These are phyloP conservation scores for Willisornis vidua DNA, from an alignment of 2,113 vertebrate species.

Conservation along the genomic window DNA sequence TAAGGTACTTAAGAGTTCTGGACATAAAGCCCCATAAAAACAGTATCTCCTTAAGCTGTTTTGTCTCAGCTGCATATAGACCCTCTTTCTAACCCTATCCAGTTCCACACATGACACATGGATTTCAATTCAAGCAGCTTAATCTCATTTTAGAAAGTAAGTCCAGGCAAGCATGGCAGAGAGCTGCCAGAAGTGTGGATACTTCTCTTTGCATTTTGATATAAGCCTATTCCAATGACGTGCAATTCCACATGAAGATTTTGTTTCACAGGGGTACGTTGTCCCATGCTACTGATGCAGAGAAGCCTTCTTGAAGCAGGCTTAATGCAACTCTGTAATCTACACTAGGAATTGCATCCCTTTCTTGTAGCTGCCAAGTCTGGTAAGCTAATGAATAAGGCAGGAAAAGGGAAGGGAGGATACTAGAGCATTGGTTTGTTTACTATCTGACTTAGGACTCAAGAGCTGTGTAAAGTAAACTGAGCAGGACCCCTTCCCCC, in stretches of 20 bases:
- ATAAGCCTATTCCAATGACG: background rate
- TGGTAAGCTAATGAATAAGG: slow-evolving; percentile 24
- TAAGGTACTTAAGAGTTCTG: background rate
- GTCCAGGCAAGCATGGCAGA: background rate
- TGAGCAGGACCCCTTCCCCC: background rate
- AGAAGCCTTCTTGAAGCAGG: background rate
- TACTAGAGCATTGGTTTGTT: background rate
- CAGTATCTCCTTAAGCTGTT: background rate
- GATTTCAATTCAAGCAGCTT: slow-evolving; percentile 25
- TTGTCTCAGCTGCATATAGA: background rate
- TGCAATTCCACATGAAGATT: background rate
- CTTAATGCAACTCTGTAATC: background rate
- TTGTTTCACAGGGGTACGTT: background rate
- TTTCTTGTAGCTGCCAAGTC: slow-evolving; percentile 35
- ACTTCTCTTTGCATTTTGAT: background rate
- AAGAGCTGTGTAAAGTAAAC: background rate
- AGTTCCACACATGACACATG: background rate
- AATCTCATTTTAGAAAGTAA: slow-evolving; percentile 15
- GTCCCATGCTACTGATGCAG: background rate
- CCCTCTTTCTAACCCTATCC: background rate
- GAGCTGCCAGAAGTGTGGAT: background rate
- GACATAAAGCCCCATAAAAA: background rate
- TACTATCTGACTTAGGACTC: background rate
- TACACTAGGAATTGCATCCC: background rate
- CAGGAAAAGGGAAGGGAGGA: slow-evolving; percentile 39